Evolutionary conservation across 1,140 invertebrate genomes (phyloP).

Genomic region (Charaxes varanes): DNA sequence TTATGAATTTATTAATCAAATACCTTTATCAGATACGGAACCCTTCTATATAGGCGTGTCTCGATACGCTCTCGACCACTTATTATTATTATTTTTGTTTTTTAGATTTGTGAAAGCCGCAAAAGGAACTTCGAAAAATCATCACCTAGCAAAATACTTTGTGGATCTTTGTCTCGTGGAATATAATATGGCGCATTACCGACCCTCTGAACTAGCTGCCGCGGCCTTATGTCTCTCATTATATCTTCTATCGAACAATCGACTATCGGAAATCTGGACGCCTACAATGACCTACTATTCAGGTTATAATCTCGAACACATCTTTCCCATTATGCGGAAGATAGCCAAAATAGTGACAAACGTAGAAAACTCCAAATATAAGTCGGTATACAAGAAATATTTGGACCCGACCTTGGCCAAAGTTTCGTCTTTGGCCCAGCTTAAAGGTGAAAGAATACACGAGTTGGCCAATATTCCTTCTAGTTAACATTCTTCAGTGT

Average conservation of each 20-base stretch:
- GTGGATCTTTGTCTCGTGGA: slow-evolving; percentile 90
- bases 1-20: too few relatives aligned
- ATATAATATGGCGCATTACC: slow-evolving; percentile 86
- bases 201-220: slow-evolving; percentile 82
- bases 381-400: slow-evolving; percentile 79
- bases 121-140: slow-evolving; percentile 80
- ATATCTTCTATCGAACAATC: slow-evolving; percentile 64
- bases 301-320: slow-evolving; percentile 74
- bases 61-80: too few relatives aligned
- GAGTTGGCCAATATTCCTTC: slow-evolving; percentile 33
- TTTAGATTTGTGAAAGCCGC: slow-evolving; percentile 78
- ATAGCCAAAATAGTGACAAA: slow-evolving; percentile 76
- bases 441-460: slow-evolving; percentile 60
- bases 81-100: slow-evolving; percentile 44
- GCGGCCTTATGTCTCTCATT: slow-evolving; percentile 74
- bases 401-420: slow-evolving; percentile 75
- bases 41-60: too few relatives aligned
- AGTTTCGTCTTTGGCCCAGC: slow-evolving; percentile 75
- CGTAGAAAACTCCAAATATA: slow-evolving; percentile 76
- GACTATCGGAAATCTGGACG: slow-evolving; percentile 74
- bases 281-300: slow-evolving; percentile 78
- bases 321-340: slow-evolving; percentile 76
- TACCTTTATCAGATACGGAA: too few relatives aligned
- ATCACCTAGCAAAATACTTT: slow-evolving; percentile 94
- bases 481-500: slow-evolving; percentile 6